Conservation (phyloP, 2,797 vertebrate genomes). For the Sphaeramia orbicularis region DNA sequence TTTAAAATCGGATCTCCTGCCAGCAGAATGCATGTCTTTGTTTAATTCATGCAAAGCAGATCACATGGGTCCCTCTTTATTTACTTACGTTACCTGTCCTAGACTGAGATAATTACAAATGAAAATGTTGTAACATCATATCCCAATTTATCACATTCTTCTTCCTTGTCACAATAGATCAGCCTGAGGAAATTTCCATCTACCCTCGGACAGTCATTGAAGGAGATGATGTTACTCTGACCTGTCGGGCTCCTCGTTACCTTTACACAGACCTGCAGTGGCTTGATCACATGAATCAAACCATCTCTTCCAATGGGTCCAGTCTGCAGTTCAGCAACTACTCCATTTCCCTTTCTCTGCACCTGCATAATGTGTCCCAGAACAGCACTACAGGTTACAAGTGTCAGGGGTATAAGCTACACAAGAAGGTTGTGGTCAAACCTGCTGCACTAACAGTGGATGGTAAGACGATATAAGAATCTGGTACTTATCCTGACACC, state of each 20-base stretch:
- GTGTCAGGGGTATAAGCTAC: constrained; percentile 83
- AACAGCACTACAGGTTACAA: constrained; percentile 79
- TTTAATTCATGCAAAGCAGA: constrained; percentile 22
- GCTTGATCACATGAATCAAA: constrained; percentile 81
- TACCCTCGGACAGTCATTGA: constrained; percentile 77
- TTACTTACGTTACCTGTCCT: not conserved
- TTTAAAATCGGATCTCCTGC: constrained; percentile 33
- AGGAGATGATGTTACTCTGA: constrained; percentile 83
- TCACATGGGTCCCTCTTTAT: not conserved
- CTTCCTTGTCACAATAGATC: constrained; percentile 66
- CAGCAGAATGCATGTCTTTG: constrained; percentile 31
- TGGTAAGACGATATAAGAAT: constrained; percentile 73
- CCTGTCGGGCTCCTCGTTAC: constrained; percentile 88
- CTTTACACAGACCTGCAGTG: constrained; percentile 87
- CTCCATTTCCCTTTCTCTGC: constrained; percentile 84
- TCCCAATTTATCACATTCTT: constrained; percentile 26
- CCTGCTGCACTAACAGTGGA: constrained; percentile 77
- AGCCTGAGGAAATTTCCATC: constrained; percentile 66
- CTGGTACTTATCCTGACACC: not conserved
- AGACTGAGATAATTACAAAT: constrained; percentile 2
- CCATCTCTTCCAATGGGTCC: constrained; percentile 45
- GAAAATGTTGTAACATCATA: constrained; percentile 3
- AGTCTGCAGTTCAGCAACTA: constrained; percentile 69
- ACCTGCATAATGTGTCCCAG: constrained; percentile 84
- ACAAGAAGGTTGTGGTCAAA: constrained; percentile 75